phyloP scores from a whole-genome alignment of 2,888 invertebrate species.

The Catonia carolina region DNA sequence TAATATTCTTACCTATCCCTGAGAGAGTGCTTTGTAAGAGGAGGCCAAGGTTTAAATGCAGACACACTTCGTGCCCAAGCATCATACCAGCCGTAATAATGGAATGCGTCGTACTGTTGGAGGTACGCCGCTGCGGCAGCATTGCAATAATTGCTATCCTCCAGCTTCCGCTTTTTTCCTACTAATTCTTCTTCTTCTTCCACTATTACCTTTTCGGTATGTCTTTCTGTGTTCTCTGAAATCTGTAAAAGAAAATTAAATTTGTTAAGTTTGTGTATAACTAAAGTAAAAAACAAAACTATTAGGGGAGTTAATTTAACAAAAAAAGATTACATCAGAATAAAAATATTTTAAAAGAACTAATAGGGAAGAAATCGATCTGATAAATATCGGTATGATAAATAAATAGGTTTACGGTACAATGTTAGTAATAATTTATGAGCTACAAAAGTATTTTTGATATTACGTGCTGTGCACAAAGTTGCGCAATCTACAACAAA shows the following conservation, averaged over 20 bases:
- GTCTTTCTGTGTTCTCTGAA: slow-evolving; percentile 6
- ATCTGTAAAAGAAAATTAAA: slow-evolving; percentile 7
- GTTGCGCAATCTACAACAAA: too few species aligned
- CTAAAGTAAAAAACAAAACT: too few species aligned
- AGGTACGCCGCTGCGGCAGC: slow-evolving; percentile 44
- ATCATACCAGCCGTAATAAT: slow-evolving; percentile 33
- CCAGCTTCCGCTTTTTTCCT: slow-evolving; percentile 31
- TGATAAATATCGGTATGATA: too few species aligned
- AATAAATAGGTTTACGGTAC: too few species aligned
- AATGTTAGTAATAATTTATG: too few species aligned
- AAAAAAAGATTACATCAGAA: too few species aligned
- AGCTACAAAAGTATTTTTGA: too few species aligned
- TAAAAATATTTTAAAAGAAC: too few species aligned
- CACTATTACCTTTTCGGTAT: slow-evolving; percentile 1
- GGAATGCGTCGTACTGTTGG: slow-evolving; percentile 39
- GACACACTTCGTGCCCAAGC: slow-evolving; percentile 35
- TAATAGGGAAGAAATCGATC: too few species aligned
- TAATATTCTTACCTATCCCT: slow-evolving; percentile 43
- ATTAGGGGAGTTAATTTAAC: too few species aligned
- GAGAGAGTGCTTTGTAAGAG: slow-evolving; percentile 39
- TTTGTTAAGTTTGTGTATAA: not conserved
- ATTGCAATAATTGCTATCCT: slow-evolving; percentile 37
- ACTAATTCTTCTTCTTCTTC: slow-evolving; percentile 19
- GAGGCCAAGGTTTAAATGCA: slow-evolving; percentile 44
- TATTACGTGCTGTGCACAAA: too few species aligned